Evolutionary conservation across 2,888 invertebrate species (phyloP).

Genomic region (Catocala nupta): DNA sequence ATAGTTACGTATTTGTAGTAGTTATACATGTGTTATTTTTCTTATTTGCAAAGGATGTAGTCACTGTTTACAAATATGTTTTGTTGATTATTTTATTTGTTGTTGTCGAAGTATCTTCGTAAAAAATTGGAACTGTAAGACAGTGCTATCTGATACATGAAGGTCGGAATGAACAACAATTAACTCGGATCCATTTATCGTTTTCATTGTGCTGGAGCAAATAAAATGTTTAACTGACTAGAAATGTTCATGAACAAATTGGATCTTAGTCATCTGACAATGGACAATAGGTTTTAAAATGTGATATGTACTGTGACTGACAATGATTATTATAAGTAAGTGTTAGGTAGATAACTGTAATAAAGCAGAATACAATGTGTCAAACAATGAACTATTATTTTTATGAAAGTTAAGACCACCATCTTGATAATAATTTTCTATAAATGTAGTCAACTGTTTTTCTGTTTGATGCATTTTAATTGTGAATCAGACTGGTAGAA

Average conservation of each 20-base stretch:
- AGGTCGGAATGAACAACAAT: conserved; percentile 59
- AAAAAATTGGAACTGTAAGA: conserved; percentile 20
- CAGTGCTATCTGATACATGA: conserved; percentile 50
- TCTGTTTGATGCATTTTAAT: background rate
- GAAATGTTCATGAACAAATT: conserved; percentile 17
- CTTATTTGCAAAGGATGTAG: background rate
- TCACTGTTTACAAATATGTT: background rate
- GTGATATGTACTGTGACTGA: conserved; percentile 2
- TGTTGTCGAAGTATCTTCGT: conserved; percentile 11
- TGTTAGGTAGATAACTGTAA: conserved; percentile 3
- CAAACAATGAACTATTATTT: conserved; percentile 6
- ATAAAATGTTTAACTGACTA: conserved; percentile 22
- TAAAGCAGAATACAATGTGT: background rate
- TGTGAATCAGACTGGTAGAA: too few species aligned
- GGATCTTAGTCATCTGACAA: conserved; percentile 15
- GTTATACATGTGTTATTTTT: conserved; percentile 1
- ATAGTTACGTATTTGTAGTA: conserved; percentile 14
- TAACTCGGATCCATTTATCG: conserved; percentile 50
- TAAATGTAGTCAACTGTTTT: background rate
- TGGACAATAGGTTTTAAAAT: conserved; percentile 19
- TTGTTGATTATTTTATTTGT: background rate
- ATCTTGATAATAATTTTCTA: background rate
- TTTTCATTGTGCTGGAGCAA: conserved; percentile 23
- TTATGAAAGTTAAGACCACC: background rate
- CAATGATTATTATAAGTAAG: conserved; percentile 4